Evolutionary conservation across 2,888 invertebrate species (phyloP), one percentile per base, ranked within the genome.

Genomic region (Teleogryllus oceanicus): DNA sequence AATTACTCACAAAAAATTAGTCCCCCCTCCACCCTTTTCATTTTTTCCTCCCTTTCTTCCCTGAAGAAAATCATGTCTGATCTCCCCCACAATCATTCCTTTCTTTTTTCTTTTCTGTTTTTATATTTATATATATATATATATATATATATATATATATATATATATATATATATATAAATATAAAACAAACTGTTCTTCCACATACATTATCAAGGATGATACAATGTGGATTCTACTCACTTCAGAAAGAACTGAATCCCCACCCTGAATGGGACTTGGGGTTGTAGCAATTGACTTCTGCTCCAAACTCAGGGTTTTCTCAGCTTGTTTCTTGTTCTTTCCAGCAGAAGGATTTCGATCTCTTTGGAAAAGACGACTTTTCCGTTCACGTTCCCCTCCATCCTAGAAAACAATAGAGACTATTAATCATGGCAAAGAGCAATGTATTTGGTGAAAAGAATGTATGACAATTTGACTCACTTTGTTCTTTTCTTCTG

Each of bases 301-400:
- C 77, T 81, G 81, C 13, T 82, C 82, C 3, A 80, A 74, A 74
- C 82, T 82, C 20, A 82, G 77, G 4, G 80, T 80, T 77, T 82
- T 82, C 37, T 82, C 82, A 21, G 82, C 81, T 50, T 92, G 91
- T 85, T 92, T 92, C 85, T 92, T 92, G 81, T 91, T 91, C 81
- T 89, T 89, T 75, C 89, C 88, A 11, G 88, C 89, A 2, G 86
- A 87, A 3, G 85, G 84, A 80, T 88, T 87, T 49, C 87, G 83
- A 85, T 89, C 86, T 76, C 90, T 87, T 10, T 86, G 85, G 86
- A 93, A 94, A 79, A 94, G 86, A 81, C 92, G 90, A 75, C 92
- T 91, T 79, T 91, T 90, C 84, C 86, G 85, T 83, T 89, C 88
- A 80, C 86, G 80, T 50, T 84, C 84, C n/a, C 82, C 82, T 74